phyloP scores from a whole-genome alignment of 2,113 vertebrate species.

The Cyrtonyx montezumae region DNA sequence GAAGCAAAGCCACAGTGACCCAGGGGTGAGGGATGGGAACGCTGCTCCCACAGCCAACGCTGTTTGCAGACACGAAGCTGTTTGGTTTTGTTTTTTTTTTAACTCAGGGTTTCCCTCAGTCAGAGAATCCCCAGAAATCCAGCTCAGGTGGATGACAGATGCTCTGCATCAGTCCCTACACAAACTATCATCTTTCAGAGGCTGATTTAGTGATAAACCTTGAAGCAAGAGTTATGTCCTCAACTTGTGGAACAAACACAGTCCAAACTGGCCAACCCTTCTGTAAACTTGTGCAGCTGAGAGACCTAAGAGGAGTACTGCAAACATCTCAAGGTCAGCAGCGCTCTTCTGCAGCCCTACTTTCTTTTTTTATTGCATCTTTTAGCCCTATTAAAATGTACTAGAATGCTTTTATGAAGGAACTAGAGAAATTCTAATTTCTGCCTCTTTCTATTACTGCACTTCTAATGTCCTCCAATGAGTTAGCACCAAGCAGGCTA shows the following conservation, averaged over 20 bases:
- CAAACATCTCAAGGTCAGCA: background rate
- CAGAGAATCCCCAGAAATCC: background rate
- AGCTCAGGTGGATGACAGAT: background rate
- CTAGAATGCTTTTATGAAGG: background rate
- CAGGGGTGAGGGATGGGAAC: background rate
- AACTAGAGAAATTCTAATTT: background rate
- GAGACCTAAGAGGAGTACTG: background rate
- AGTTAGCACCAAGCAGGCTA: background rate
- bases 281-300: background rate
- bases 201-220: background rate
- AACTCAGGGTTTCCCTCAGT: background rate
- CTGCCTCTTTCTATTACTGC: background rate
- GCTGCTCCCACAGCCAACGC: background rate
- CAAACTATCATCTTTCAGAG: background rate
- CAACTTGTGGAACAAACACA: background rate
- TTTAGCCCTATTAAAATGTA: background rate
- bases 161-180: accelerated
- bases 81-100: too few species aligned
- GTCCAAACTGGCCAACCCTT: background rate
- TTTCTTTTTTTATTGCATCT: background rate
- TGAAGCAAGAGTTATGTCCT: background rate
- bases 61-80: background rate
- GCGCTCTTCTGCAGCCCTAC: background rate
- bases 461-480: background rate
- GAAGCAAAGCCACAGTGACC: accelerated